Base-by-base conservation (phyloP, 2,113 vertebrate species). In the Machaerirhynchus nigripectus region DNA sequence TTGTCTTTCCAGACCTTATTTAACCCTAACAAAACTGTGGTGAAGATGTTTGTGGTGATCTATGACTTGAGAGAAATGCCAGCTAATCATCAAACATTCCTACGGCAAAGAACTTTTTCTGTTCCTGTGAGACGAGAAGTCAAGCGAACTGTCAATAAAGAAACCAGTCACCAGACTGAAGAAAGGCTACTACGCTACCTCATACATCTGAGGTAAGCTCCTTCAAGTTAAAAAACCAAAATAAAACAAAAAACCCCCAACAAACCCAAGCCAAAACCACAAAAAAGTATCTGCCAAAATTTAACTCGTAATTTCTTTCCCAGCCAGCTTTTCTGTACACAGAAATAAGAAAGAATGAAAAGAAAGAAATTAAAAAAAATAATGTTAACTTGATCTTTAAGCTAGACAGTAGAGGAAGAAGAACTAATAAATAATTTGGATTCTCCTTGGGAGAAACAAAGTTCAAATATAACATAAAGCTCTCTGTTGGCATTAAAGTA, bases 31-130 rank as follows among this genome's bases (percentile, higher is more conserved):
- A 99, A 99, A 98, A 99, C 99, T 77, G 99, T 99, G 98, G 99
- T 99, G 97, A 99, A 99, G 98, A 99, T 99, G 99, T 99, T 99
- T 98, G 99, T 99, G 97, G 99, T 99, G 98, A 98, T 99, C 97
- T 99, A 99, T 90, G 99, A 99, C 97, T 98, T 99, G 95, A 98
- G 99, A 98, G 98, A 98, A 94, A 99, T 99, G 99, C 99, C 99
- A 97, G 98, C 99, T 93, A 99, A 99, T 98, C 99, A 99, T 98
- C 99, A 99, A 98, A 99, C 99, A 98, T 99, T 99, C 98, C 98
- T 99, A 87, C 98, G 99, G 92, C 99, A 99, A 98, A 99, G 99
- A 98, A 99, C 99, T 39, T 99, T 99, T 96, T 99, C 99, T 95
- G 99, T 99, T 98, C 99, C 99, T 63, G 99, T 98, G 95, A 99